These are phyloP conservation scores for Trichechus manatus DNA, from an alignment of 2,113 vertebrate genomes.

Conservation along the genomic window DNA sequence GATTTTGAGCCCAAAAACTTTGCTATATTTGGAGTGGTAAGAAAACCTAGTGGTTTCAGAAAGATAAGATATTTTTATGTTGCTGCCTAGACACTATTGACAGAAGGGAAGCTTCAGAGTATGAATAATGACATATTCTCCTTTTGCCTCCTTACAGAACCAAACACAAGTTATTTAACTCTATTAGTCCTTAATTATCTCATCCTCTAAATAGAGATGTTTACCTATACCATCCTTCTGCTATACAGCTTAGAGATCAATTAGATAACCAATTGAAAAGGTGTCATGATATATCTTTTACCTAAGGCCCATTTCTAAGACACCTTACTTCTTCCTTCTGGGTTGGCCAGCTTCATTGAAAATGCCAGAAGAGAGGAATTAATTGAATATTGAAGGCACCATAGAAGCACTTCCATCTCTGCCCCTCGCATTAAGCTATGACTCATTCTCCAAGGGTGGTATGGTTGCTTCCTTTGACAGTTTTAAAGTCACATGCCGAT, in stretches of 20 bases:
- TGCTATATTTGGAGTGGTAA: constrained; percentile 3
- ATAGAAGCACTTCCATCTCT: not conserved
- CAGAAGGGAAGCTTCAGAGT: not conserved
- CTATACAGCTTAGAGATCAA: not conserved
- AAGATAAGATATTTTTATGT: constrained; percentile 41
- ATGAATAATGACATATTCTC: not conserved
- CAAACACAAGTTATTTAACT: constrained; percentile 16
- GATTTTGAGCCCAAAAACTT: constrained; percentile 46
- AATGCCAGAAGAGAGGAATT: constrained; percentile 15
- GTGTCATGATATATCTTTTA: not conserved
- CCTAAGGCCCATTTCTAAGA: not conserved
- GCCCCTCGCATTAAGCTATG: not conserved
- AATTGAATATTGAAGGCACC: constrained; percentile 25
- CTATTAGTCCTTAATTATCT: constrained; percentile 14
- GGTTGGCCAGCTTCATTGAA: not conserved
- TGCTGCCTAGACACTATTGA: constrained; percentile 25
- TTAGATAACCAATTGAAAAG: not conserved
- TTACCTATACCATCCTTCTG: not conserved
- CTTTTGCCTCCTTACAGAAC: constrained; percentile 30
- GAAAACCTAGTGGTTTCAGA: constrained; percentile 37
- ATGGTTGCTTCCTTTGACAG: not conserved
- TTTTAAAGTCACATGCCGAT: not conserved
- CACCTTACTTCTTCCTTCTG: constrained; percentile 14
- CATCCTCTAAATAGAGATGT: not conserved
- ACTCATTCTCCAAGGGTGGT: constrained; percentile 36